These are phyloP conservation scores for Zaprionus lineosus DNA, from an alignment of 2,888 invertebrate species.

Conservation along the genomic window DNA sequence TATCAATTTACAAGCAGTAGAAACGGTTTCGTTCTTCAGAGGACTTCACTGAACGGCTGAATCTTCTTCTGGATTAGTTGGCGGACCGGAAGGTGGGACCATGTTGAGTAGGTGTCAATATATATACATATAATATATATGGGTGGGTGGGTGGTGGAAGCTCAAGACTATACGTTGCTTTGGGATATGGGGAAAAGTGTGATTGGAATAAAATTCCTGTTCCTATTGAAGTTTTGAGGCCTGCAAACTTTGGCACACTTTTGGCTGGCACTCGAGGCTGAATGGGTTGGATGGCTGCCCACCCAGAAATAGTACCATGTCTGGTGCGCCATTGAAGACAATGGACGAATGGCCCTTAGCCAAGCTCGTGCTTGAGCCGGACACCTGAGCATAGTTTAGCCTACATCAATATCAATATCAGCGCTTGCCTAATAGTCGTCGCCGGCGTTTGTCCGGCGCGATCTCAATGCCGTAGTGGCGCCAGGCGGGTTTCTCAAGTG, in stretches of 20 bases:
- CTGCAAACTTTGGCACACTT: conserved; percentile 64
- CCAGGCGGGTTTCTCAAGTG: conserved; percentile 66
- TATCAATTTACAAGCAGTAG: too few relatives aligned
- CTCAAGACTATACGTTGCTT: too few relatives aligned
- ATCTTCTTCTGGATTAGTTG: too few relatives aligned
- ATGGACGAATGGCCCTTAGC: conserved; percentile 47
- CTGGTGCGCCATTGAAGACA: conserved; percentile 54
- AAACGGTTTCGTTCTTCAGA: too few relatives aligned
- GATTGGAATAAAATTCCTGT: conserved; percentile 49
- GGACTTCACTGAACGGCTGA: too few relatives aligned
- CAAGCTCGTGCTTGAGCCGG: conserved; percentile 41
- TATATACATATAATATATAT: too few relatives aligned
- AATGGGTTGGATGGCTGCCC: conserved; percentile 41
- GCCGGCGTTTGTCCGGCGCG: conserved; percentile 18
- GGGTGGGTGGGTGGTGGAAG: too few relatives aligned
- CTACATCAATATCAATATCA: conserved; percentile 51
- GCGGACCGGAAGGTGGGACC: too few relatives aligned
- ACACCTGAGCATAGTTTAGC: conserved; percentile 66
- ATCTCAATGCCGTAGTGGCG: conserved; percentile 72
- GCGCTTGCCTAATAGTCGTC: conserved; percentile 2
- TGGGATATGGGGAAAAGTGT: too few relatives aligned
- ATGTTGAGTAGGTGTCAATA: too few relatives aligned
- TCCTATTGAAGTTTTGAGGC: conserved; percentile 38
- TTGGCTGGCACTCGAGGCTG: conserved; percentile 50
- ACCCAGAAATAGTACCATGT: conserved; percentile 46